A percentile compares a stretch with the other conserved stretches of the same genome.
Evolutionary conservation across 2,797 vertebrate genomes (phyloP).

Genomic region (Gadopsis marmoratus): DNA sequence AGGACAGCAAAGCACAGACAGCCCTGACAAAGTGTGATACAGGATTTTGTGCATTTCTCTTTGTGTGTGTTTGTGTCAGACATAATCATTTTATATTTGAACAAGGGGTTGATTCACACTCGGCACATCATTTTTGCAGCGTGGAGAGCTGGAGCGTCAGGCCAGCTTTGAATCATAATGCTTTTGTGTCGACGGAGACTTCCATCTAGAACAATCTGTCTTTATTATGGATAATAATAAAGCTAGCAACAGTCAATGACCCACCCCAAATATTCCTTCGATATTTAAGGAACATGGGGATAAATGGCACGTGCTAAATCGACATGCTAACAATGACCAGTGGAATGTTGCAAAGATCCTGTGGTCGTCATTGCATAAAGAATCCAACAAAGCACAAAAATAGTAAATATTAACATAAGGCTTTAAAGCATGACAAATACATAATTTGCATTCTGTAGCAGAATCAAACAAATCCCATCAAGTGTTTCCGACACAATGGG

Average conservation of each 20-base stretch:
- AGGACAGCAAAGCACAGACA: conserved; percentile 31
- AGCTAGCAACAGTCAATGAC: not conserved
- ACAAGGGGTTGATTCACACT: conserved; percentile 47
- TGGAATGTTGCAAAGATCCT: too few species aligned
- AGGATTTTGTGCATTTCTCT: conserved; percentile 39
- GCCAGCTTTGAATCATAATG: conserved; percentile 45
- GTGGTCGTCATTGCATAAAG: not conserved
- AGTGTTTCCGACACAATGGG: conserved; percentile 4
- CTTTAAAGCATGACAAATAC: not conserved
- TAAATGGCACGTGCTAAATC: not conserved
- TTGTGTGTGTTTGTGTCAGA: conserved; percentile 42
- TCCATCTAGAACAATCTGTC: conserved; percentile 1
- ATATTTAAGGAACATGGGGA: not conserved
- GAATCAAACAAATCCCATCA: not conserved
- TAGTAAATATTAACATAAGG: not conserved
- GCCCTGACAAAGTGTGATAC: conserved; percentile 33
- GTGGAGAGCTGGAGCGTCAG: conserved; percentile 33
- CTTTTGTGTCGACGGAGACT: conserved; percentile 15
- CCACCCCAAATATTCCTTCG: not conserved
- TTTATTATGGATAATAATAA: not conserved
- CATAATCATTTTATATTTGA: conserved; percentile 55
- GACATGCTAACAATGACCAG: not conserved
- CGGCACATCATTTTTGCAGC: conserved; percentile 34
- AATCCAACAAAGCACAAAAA: conserved; percentile 3
- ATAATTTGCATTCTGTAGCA: not conserved